Base-by-base conservation (phyloP, 1,140 invertebrate genomes). In the Onthophagus taurus region DNA sequence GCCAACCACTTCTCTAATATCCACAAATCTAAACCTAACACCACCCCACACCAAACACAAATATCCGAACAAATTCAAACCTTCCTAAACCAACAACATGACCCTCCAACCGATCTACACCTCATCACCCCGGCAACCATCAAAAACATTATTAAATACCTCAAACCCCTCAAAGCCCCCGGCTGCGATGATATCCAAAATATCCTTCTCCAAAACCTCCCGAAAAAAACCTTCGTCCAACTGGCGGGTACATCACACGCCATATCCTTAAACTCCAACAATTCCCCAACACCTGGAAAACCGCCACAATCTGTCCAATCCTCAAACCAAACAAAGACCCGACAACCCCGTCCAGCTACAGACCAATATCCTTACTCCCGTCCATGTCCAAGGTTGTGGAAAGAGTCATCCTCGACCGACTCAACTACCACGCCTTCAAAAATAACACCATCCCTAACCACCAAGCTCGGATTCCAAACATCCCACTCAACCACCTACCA, bases 391-490 rank as follows among this genome's bases (percentile, higher is more conserved):
- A 66, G 47, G 2, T 65, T 3, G 36, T 54, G n/a, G 61, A 65
- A 34, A 13, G 3, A 6, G 14, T 34, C 33, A 34, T 34, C 2
- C 14, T 12, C 12, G 12, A 34, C 4, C 11, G 11, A 1, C 11
- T 34, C n/a, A n/a, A 13, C 11, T 13, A 34, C 12, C 33, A 34
- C 31, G 44, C 53, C 17, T 24, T 34, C 14, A 26, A 43, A 33
- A 31, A 52, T 2, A 50, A 57, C 9, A 51, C 55, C 2, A 48
- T 55, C 6, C 43, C 45, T 1, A 39, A 57, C 36, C 26, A 60
- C 5, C 63, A 70, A n/a, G 46, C 68, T 65, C 50, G 66, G 63
- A 0, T 70, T 71, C 30, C 52, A 60, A 50, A 20, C 19, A 19
- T 34, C 42, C 8, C 58, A 64, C 18, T 56, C 42, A 6, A 69